A percentile compares a stretch with the other conserved stretches of the same genome.
phyloP scores from a whole-genome alignment of 2,888 invertebrate genomes.

The Acanthacorydalis orientalis region DNA sequence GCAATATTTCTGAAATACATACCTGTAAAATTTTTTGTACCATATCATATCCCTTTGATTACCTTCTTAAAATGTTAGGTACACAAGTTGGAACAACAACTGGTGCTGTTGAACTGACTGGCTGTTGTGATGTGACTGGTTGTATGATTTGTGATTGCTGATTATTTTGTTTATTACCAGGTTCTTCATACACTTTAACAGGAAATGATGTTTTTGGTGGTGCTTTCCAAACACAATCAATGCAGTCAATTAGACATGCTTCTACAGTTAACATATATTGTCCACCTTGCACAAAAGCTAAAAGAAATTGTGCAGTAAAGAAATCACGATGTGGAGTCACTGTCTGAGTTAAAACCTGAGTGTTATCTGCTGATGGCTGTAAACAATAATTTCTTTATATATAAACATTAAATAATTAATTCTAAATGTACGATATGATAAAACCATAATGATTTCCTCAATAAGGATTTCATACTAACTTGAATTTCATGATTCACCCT shows the following conservation, averaged over 20 bases:
- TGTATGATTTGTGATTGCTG: neutral
- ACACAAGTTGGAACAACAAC: neutral
- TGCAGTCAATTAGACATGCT: slow-evolving; percentile 71
- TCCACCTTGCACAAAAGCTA: slow-evolving; percentile 50
- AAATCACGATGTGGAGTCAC: slow-evolving; percentile 86
- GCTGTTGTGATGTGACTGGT: neutral
- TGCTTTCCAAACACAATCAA: slow-evolving; percentile 76
- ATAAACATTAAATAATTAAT: neutral
- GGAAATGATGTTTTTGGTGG: slow-evolving; percentile 65
- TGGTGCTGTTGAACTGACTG: neutral
- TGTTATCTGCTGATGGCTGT: neutral
- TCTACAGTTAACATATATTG: slow-evolving; percentile 66
- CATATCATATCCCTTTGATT: too few species aligned
- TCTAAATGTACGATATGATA: too few species aligned
- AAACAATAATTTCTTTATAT: neutral
- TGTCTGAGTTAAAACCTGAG: slow-evolving; percentile 49
- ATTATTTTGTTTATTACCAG: slow-evolving; percentile 12
- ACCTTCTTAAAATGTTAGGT: neutral
- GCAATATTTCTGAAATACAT: too few species aligned
- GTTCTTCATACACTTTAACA: slow-evolving; percentile 56
- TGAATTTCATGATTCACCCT: slow-evolving; percentile 15
- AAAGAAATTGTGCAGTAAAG: slow-evolving; percentile 81
- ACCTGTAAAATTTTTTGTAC: too few species aligned
- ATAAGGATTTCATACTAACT: neutral
- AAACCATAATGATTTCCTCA: too few species aligned